A percentile compares a stretch with the other conserved stretches of the same genome.
Conservation (phyloP, 2,797 vertebrate genomes). For the Balearica regulorum region DNA sequence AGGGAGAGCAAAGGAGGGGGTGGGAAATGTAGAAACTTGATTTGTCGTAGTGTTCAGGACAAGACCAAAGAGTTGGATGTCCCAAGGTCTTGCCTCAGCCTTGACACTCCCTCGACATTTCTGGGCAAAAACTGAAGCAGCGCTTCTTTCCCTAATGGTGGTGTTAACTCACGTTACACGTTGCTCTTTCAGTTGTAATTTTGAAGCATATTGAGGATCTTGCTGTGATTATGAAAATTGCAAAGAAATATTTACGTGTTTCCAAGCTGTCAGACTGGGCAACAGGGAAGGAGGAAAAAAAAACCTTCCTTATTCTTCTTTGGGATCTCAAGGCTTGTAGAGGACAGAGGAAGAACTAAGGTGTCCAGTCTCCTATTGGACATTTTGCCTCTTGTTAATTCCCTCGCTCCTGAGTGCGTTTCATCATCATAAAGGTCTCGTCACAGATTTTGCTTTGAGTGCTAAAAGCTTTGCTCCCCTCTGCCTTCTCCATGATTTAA, state of each 20-base stretch:
- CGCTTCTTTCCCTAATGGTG: not conserved
- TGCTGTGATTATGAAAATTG: not conserved
- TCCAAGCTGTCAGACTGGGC: not conserved
- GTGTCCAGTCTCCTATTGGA: not conserved
- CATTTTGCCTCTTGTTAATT: not conserved
- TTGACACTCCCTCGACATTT: not conserved
- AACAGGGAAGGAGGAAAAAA: not conserved
- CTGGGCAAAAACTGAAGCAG: not conserved
- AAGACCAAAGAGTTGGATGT: not conserved
- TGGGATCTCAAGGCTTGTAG: not conserved
- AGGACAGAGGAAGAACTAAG: not conserved
- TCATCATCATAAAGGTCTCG: not conserved
- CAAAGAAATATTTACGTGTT: not conserved
- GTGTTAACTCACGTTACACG: not conserved
- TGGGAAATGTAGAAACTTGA: not conserved
- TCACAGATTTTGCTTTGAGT: constrained; percentile 21
- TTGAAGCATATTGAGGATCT: not conserved
- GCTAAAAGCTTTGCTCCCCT: constrained; percentile 38
- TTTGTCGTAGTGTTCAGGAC: not conserved
- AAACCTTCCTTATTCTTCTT: not conserved
- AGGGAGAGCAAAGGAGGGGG: not conserved
- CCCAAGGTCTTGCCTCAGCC: not conserved
- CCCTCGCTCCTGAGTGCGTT: accelerated
- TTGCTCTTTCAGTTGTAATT: not conserved
- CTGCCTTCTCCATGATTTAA: constrained; percentile 5